These are phyloP conservation scores for Potorous gilbertii DNA, from an alignment of 2,797 vertebrate genomes.

Conservation along the genomic window DNA sequence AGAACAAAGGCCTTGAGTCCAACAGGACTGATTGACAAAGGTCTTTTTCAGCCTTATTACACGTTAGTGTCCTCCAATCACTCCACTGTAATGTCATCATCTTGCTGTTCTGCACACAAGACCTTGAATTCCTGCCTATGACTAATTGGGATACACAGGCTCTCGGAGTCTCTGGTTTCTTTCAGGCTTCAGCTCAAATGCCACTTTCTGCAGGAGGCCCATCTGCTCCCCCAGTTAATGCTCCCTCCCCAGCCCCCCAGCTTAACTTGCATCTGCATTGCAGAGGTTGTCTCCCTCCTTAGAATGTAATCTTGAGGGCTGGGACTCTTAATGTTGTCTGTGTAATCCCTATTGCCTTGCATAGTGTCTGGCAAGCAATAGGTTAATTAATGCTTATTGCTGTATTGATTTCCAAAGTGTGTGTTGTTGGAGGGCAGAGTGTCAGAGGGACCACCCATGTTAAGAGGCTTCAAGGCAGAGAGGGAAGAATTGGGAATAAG, in stretches of 20 bases:
- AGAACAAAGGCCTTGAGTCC: not conserved
- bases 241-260: no score
- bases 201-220: no score
- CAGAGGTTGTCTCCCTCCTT: not conserved
- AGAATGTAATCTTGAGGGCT: not conserved
- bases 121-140: not conserved
- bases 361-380: not conserved
- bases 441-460: not conserved
- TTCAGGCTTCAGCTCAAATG: no score
- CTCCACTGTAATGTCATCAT: not conserved
- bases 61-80: not conserved
- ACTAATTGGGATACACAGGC: not conserved
- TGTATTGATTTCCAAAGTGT: not conserved
- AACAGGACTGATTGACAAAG: not conserved
- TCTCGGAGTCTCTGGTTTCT: no score
- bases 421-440: not conserved
- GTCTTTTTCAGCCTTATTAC: not conserved
- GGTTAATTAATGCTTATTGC: not conserved
- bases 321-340: not conserved
- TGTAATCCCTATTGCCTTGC: not conserved
- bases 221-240: no score
- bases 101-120: not conserved
- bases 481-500: conserved; percentile 26
- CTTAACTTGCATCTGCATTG: no score
- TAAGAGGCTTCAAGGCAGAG: not conserved